phyloP scores from a whole-genome alignment of 2,113 vertebrate genomes.

The Plectropomus leopardus region DNA sequence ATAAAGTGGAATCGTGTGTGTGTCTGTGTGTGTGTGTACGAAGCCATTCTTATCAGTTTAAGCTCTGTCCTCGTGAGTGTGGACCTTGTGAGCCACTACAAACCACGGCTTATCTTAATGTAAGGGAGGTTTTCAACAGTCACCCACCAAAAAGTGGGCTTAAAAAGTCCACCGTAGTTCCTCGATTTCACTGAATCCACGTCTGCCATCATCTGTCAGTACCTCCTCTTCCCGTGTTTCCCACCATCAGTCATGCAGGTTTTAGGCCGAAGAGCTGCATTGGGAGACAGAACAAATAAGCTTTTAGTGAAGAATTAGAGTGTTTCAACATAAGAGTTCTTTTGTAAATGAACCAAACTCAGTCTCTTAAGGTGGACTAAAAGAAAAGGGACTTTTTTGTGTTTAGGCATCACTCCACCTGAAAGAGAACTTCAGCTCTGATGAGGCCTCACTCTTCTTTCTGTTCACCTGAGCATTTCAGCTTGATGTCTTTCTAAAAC shows the following conservation, averaged over 20 bases:
- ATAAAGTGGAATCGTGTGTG: slow-evolving; percentile 61
- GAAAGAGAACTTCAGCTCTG: too few relatives aligned
- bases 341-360: too few relatives aligned
- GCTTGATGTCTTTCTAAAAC: too few relatives aligned
- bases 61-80: slow-evolving; percentile 18
- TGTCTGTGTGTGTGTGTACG: slow-evolving; percentile 14
- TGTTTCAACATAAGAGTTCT: too few relatives aligned
- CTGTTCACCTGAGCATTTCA: too few relatives aligned
- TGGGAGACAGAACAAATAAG: slow-evolving; percentile 48
- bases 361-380: too few relatives aligned
- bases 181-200: neutral
- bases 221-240: slow-evolving; percentile 82
- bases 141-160: slow-evolving; percentile 17
- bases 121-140: slow-evolving; percentile 33
- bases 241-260: slow-evolving; percentile 93
- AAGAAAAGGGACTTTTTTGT: too few relatives aligned
- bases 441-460: too few relatives aligned
- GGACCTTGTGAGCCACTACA: neutral
- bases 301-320: neutral
- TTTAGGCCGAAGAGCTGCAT: slow-evolving; percentile 93
- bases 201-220: slow-evolving; percentile 70
- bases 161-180: slow-evolving; percentile 1
- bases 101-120: neutral
- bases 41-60: slow-evolving; percentile 23
- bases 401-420: too few relatives aligned